Base-by-base conservation (phyloP, 2,113 vertebrate genomes). In the Cercopithecus mona region DNA sequence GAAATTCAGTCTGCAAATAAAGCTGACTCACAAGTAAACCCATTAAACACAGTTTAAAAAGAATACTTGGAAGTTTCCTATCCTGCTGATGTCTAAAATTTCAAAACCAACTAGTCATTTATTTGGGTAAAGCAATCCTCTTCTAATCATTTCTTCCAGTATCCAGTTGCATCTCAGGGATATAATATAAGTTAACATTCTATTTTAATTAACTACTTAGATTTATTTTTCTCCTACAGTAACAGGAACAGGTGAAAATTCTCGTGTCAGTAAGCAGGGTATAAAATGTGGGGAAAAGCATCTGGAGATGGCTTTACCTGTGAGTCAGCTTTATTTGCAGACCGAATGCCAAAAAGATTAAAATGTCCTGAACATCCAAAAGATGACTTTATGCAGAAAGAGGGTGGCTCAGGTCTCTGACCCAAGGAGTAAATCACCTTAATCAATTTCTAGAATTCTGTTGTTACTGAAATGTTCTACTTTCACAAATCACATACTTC, bases 141-240 rank as follows among this genome's bases (percentile, higher is more conserved):
- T 76, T 80, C 59, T 78, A 85, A 88, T 52, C 35, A 91, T 94
- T 70, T 93, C 43, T 80, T 91, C n/a, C 52, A 89, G 14, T 82
- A 81, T 70, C 43, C 16, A 85, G 50, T 78, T 88, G 22, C 35
- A 10, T 85, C 66, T 70, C 23, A 20, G 83, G 22, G 30, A 85
- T 76, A 80, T 79, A 66, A 25, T 85, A 7, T 91, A 92, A 88
- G 27, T 64, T 64, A 13, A 64, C 61, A 64, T 64, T 30, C 27
- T 64, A 64, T 32, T 64, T 64, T 64, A 64, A 32, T 64, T 64
- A 64, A 75, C 40, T 45, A 27, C 40, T 75, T 45, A 14, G 23
- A 11, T 75, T 82, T n/a, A 45, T 50, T 83, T 85, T 57, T 64
- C 9, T 61, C n/a, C 84, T 45, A 32, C 27, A 88, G 52, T 87